A percentile compares a stretch with the other conserved stretches of the same genome.
phyloP scores from a whole-genome alignment of 2,797 vertebrate genomes.

The Huso huso region DNA sequence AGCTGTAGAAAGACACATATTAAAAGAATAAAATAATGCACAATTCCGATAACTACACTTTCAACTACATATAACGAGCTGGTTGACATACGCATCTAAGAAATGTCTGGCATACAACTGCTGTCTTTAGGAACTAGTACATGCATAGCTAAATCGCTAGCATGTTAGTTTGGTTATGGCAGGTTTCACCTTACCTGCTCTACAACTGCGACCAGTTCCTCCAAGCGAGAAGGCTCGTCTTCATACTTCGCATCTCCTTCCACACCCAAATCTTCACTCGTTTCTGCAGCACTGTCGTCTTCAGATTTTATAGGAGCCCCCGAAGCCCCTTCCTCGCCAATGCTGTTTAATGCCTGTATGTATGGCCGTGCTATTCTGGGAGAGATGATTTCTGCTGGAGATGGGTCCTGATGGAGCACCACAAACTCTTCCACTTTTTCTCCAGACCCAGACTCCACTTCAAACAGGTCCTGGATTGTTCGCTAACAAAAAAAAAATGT shows the following conservation, averaged over 20 bases:
- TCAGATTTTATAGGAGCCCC: conserved; percentile 25
- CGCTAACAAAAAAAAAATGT: conserved; percentile 52
- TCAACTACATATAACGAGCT: too few relatives aligned
- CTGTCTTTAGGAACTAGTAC: not conserved
- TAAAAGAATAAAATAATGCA: not conserved
- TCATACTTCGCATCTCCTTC: conserved; percentile 39
- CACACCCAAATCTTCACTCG: conserved; percentile 31
- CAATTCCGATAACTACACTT: not conserved
- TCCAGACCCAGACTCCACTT: conserved; percentile 85
- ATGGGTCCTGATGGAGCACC: conserved; percentile 90
- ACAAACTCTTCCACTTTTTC: conserved; percentile 97
- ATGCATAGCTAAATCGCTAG: not conserved
- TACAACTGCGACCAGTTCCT: conserved; percentile 78
- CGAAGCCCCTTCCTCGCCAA: conserved; percentile 54
- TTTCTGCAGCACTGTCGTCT: conserved; percentile 17
- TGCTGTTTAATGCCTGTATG: conserved; percentile 88
- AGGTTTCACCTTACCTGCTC: conserved; percentile 66
- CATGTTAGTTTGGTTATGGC: not conserved
- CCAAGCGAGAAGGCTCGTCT: conserved; percentile 63
- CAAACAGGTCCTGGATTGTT: conserved; percentile 96
- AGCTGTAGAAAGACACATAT: conserved; percentile 52
- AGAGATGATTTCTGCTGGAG: conserved; percentile 84
- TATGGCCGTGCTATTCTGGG: conserved; percentile 89
- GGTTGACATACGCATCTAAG: not conserved
- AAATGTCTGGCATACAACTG: not conserved